Evolutionary conservation across 2,797 vertebrate genomes (phyloP).

Genomic region (Poeciliopsis turneri): DNA sequence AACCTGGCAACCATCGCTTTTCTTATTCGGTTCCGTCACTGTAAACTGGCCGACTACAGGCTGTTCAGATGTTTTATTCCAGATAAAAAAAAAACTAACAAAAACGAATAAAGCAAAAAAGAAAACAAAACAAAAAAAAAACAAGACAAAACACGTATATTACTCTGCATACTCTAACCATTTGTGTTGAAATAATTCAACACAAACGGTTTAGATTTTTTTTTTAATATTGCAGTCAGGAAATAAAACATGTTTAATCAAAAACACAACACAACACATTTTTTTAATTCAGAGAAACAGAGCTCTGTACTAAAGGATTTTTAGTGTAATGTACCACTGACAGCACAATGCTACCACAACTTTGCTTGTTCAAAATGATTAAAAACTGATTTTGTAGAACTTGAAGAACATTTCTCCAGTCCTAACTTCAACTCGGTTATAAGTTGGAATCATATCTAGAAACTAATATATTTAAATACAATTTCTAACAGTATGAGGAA

Average conservation of each 20-base stretch:
- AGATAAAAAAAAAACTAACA: no score
- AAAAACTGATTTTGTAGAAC: not conserved
- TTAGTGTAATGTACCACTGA: not conserved
- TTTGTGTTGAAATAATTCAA: not conserved
- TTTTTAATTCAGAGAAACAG: not conserved
- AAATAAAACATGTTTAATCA: not conserved
- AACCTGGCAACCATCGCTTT: slow-evolving; percentile 78
- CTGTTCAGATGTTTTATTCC: no score
- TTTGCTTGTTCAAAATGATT: not conserved
- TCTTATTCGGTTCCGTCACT: slow-evolving; percentile 58
- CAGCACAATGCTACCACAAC: not conserved
- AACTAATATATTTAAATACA: not conserved
- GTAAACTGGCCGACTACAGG: slow-evolving; percentile 51
- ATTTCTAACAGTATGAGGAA: not conserved
- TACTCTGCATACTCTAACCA: no score
- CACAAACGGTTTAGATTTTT: not conserved
- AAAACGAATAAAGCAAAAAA: no score
- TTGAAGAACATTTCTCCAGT: not conserved
- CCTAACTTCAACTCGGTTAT: not conserved
- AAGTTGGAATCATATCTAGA: not conserved
- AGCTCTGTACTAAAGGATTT: not conserved
- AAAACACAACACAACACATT: not conserved
- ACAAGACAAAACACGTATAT: not conserved
- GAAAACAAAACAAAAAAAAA: no score
- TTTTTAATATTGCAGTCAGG: not conserved